These are phyloP conservation scores for Periplaneta americana DNA, from an alignment of 1,140 invertebrate genomes.

Conservation along the genomic window DNA sequence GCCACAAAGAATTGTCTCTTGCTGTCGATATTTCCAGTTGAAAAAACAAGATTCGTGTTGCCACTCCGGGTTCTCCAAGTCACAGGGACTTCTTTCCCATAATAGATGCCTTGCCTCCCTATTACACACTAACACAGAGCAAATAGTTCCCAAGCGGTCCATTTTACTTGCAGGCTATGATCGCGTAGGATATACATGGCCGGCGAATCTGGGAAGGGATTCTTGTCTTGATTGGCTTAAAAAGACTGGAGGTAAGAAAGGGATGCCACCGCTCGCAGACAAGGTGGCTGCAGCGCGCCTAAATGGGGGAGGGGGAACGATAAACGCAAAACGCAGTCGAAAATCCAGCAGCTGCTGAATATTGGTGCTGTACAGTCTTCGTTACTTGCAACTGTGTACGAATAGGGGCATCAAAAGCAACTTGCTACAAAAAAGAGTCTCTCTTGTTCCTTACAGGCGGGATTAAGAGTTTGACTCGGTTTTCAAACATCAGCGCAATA, in stretches of 20 bases:
- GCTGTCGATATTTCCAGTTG: too few species aligned
- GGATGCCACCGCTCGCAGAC: background rate
- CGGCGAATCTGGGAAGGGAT: background rate
- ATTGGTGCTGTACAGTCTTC: background rate
- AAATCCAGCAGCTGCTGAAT: background rate
- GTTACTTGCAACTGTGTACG: background rate
- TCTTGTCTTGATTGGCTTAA: background rate
- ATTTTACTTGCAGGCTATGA: background rate
- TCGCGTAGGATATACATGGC: background rate
- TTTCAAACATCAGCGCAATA: too few species aligned
- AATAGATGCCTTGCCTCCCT: background rate
- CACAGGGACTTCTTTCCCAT: too few species aligned
- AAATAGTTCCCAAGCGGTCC: background rate
- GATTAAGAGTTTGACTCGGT: too few species aligned
- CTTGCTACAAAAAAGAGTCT: too few species aligned
- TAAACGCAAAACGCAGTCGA: background rate
- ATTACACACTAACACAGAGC: background rate
- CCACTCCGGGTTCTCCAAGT: too few species aligned
- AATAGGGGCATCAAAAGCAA: too few species aligned
- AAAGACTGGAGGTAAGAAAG: background rate
- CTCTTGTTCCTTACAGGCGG: too few species aligned
- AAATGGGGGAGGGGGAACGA: background rate
- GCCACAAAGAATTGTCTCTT: too few species aligned
- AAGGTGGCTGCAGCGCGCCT: too few species aligned
- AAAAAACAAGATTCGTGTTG: background rate